phyloP scores from a whole-genome alignment of 2,888 invertebrate genomes.

The Scaeva pyrastri region DNA sequence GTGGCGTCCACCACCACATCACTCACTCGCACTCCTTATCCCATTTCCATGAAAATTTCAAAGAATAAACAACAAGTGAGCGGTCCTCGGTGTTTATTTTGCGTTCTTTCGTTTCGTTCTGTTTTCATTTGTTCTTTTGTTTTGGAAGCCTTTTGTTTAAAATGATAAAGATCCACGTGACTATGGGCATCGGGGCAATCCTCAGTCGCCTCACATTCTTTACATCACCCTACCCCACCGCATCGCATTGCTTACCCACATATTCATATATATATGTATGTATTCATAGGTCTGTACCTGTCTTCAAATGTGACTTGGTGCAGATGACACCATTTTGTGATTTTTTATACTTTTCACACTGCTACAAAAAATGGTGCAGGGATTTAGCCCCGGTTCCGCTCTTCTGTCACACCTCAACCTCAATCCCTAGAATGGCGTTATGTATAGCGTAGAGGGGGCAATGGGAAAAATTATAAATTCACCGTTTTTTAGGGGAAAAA shows the following conservation, averaged over 20 bases:
- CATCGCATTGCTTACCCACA: no score
- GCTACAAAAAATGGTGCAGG: slow-evolving; percentile 47
- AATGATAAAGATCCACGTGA: slow-evolving; percentile 54
- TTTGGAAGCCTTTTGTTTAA: slow-evolving; percentile 51
- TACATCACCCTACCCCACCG: no score
- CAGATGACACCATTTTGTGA: slow-evolving; percentile 61
- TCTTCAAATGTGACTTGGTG: slow-evolving; percentile 26
- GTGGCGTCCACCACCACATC: slow-evolving; percentile 10
- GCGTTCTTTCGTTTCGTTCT: slow-evolving; percentile 27
- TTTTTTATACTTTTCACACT: slow-evolving; percentile 44
- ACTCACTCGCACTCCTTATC: slow-evolving; percentile 7
- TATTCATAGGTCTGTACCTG: not conserved
- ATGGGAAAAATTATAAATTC: slow-evolving; percentile 23
- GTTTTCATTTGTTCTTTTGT: slow-evolving; percentile 63
- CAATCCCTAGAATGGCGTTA: slow-evolving; percentile 26
- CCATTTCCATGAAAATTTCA: slow-evolving; percentile 30
- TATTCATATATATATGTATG: not conserved
- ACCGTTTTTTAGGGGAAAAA: not conserved
- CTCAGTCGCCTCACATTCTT: not conserved
- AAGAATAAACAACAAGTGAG: slow-evolving; percentile 66
- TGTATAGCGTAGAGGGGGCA: not conserved
- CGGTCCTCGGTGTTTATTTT: slow-evolving; percentile 39
- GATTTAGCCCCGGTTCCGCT: slow-evolving; percentile 43
- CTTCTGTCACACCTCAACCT: slow-evolving; percentile 54
- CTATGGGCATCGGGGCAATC: not conserved